A percentile compares a stretch with the other conserved stretches of the same genome.
These are phyloP conservation scores for Stigmatopora nigra DNA, from an alignment of 2,113 vertebrate species.

Conservation along the genomic window DNA sequence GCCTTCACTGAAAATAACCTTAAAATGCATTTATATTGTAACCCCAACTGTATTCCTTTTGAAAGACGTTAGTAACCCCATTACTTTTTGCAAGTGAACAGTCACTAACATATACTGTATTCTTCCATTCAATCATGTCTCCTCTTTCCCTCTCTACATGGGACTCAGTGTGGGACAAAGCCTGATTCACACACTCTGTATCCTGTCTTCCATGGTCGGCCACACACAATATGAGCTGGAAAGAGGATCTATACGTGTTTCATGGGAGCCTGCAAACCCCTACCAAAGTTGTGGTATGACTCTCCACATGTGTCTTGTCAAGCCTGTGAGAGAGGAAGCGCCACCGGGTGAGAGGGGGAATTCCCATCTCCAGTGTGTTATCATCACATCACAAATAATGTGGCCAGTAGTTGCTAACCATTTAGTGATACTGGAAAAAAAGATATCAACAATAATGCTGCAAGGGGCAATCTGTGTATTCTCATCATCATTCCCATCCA, in stretches of 20 bases:
- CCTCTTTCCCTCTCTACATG: constrained; percentile 35
- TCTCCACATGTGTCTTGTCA: constrained; percentile 60
- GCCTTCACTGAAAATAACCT: too few species aligned
- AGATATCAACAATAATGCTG: not conserved
- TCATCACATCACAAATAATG: constrained; percentile 24
- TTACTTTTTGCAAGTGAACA: constrained; percentile 6
- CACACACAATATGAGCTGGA: constrained; percentile 9
- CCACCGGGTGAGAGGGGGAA: constrained; percentile 35
- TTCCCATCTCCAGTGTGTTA: constrained; percentile 21
- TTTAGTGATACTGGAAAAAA: constrained; percentile 9
- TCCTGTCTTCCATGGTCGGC: constrained; percentile 49
- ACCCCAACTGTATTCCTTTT: too few species aligned
- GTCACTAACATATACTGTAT: constrained; percentile 32
- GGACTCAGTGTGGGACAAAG: constrained; percentile 52
- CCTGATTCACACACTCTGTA: constrained; percentile 60
- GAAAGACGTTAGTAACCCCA: not conserved
- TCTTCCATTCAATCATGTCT: constrained; percentile 35
- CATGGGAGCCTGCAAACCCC: constrained; percentile 71
- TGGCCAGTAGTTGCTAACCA: constrained; percentile 9
- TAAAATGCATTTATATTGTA: too few species aligned
- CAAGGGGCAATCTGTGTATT: constrained; percentile 13
- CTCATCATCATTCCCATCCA: constrained; percentile 31
- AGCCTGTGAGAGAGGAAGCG: constrained; percentile 53
- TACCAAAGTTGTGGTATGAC: constrained; percentile 64
- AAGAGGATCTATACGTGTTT: constrained; percentile 58